A percentile compares a stretch with the other conserved stretches of the same genome.
Conservation (phyloP, 2,113 vertebrate genomes). For the Propithecus coquereli region DNA sequence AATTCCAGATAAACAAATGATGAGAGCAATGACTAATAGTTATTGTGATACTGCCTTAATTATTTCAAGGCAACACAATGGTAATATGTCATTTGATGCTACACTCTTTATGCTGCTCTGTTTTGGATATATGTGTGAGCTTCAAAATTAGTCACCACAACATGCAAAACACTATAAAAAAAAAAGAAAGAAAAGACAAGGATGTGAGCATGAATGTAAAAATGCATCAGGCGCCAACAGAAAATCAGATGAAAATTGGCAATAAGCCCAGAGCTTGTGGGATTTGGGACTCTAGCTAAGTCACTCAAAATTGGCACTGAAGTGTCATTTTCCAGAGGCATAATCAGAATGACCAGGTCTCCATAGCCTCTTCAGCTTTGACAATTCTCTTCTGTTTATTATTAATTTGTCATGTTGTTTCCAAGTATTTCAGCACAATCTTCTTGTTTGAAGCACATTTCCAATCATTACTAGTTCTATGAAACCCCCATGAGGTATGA, state of each 20-base stretch:
- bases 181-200: background rate
- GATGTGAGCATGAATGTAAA: slow-evolving; percentile 21
- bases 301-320: slow-evolving; percentile 41
- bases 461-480: background rate
- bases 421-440: slow-evolving; percentile 8
- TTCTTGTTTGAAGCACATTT: slow-evolving; percentile 25
- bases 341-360: slow-evolving; percentile 33
- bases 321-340: slow-evolving; percentile 48
- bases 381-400: slow-evolving; percentile 56
- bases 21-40: slow-evolving; percentile 56
- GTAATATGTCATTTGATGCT: slow-evolving; percentile 41
- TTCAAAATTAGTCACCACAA: slow-evolving; percentile 62
- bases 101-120: slow-evolving; percentile 33
- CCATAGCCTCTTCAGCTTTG: slow-evolving; percentile 29
- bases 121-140: slow-evolving; percentile 43
- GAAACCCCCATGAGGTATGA: background rate
- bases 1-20: slow-evolving; percentile 59
- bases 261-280: slow-evolving; percentile 6
- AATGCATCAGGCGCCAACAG: background rate
- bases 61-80: slow-evolving; percentile 57
- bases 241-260: slow-evolving; percentile 46
- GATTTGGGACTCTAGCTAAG: slow-evolving; percentile 40
- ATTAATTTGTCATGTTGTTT: slow-evolving; percentile 44
- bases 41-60: slow-evolving; percentile 59
- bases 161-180: slow-evolving; percentile 21